Conservation (phyloP, 2,888 invertebrate species). For the Agelastica alni region DNA sequence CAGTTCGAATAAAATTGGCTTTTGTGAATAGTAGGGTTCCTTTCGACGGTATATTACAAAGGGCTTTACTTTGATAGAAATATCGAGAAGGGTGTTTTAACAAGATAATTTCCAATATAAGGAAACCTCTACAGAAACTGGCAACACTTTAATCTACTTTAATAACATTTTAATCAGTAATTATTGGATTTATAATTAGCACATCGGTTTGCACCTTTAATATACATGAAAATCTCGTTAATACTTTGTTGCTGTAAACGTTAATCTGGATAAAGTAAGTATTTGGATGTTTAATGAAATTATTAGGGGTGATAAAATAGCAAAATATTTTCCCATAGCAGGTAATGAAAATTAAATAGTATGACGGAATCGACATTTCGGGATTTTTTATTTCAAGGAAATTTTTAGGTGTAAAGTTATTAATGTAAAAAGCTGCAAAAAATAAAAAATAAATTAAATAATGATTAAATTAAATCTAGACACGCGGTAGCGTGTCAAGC, state of each 20-base stretch:
- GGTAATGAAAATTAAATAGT: no score
- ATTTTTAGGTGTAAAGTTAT: no score
- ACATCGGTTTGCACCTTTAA: slow-evolving; percentile 43
- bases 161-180: slow-evolving; percentile 53
- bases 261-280: slow-evolving; percentile 17
- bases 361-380: no score
- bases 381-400: no score
- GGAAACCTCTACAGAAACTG: slow-evolving; percentile 36
- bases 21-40: slow-evolving; percentile 4
- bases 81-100: slow-evolving; percentile 39
- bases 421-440: no score
- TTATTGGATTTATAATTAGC: slow-evolving; percentile 52
- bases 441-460: no score
- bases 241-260: slow-evolving; percentile 29
- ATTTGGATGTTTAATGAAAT: slow-evolving; percentile 24
- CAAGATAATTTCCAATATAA: slow-evolving; percentile 42
- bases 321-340: no score
- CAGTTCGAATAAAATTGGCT: slow-evolving; percentile 10
- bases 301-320: slow-evolving; percentile 21
- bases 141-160: slow-evolving; percentile 52
- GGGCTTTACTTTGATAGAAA: slow-evolving; percentile 37
- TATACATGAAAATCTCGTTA: slow-evolving; percentile 35
- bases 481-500: no score
- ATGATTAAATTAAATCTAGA: no score
- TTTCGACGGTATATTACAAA: slow-evolving; percentile 30